Evolutionary conservation across 2,888 invertebrate genomes (phyloP).

Genomic region (Pteria penguin): DNA sequence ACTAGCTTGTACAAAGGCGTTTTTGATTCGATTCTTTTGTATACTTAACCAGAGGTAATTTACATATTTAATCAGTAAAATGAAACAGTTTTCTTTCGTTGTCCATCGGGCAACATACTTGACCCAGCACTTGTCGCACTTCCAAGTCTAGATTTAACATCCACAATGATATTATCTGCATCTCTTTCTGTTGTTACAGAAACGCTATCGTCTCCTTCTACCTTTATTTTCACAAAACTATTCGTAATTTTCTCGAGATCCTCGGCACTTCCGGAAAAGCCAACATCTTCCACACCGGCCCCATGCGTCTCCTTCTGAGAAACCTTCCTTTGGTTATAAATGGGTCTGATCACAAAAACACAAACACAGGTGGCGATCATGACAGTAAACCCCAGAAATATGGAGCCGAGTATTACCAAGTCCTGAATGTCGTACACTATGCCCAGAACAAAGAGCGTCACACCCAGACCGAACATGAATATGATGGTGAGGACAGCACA

Average conservation of each 20-base stretch:
- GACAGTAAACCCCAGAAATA: constrained; percentile 23
- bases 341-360: constrained; percentile 9
- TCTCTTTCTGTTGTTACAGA: not conserved
- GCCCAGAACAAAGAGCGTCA: constrained; percentile 20
- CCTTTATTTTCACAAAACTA: constrained; percentile 1
- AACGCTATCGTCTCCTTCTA: constrained; percentile 4
- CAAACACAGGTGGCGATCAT: constrained; percentile 22
- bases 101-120: not conserved
- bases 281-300: constrained; percentile 5
- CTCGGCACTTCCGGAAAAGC: constrained; percentile 2
- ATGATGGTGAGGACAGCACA: constrained; percentile 19
- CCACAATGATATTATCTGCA: constrained; percentile 18
- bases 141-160: constrained; percentile 9
- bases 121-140: constrained; percentile 6
- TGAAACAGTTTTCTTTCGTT: not conserved
- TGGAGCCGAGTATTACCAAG: constrained; percentile 19
- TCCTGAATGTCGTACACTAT: constrained; percentile 24
- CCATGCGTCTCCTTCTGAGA: not conserved
- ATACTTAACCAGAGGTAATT: too few relatives aligned
- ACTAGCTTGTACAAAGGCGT: too few relatives aligned
- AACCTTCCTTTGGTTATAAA: constrained; percentile 21
- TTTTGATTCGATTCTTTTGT: too few relatives aligned
- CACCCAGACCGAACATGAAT: constrained; percentile 16
- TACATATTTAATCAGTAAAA: not conserved
- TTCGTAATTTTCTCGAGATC: not conserved